These are phyloP conservation scores for Mesorhabditis spiculigera DNA, from an alignment of 2,888 invertebrate species.

Conservation along the genomic window DNA sequence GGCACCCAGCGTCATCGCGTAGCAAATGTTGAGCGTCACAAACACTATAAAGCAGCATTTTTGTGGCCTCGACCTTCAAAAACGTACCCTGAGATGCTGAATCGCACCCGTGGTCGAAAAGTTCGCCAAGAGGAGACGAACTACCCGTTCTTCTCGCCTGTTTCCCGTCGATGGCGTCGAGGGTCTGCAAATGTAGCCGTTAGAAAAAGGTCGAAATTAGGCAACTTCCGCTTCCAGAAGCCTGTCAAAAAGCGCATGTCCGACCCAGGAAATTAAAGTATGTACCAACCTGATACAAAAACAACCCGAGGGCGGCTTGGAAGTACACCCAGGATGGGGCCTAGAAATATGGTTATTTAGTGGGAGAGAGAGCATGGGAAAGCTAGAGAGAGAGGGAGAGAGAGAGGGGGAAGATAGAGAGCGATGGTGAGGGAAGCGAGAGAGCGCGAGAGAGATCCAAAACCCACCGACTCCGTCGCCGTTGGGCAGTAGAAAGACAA, in stretches of 20 bases:
- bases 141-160: slow-evolving; percentile 91
- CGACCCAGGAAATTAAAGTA: background rate
- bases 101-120: slow-evolving; percentile 99
- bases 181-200: slow-evolving; percentile 65
- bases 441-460: background rate
- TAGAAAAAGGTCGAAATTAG: background rate
- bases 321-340: slow-evolving; percentile 90
- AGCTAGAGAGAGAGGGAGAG: slow-evolving; percentile 38
- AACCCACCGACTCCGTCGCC: slow-evolving; percentile 73
- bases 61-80: no score
- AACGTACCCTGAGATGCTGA: slow-evolving; percentile 79
- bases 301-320: slow-evolving; percentile 85
- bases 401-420: slow-evolving; percentile 89
- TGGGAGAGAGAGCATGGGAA: background rate
- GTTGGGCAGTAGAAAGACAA: slow-evolving; percentile 89
- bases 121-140: slow-evolving; percentile 87
- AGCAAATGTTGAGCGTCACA: slow-evolving; percentile 90
- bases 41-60: slow-evolving; percentile 70
- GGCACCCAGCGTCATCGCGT: slow-evolving; percentile 85
- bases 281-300: slow-evolving; percentile 75
- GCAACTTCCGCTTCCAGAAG: background rate
- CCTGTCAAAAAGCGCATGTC: background rate
- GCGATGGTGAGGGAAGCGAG: slow-evolving; percentile 76
- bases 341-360: slow-evolving; percentile 56
- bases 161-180: slow-evolving; percentile 98